Base-by-base conservation (phyloP, 1,140 invertebrate species). In the Drosophila kanapiae region DNA sequence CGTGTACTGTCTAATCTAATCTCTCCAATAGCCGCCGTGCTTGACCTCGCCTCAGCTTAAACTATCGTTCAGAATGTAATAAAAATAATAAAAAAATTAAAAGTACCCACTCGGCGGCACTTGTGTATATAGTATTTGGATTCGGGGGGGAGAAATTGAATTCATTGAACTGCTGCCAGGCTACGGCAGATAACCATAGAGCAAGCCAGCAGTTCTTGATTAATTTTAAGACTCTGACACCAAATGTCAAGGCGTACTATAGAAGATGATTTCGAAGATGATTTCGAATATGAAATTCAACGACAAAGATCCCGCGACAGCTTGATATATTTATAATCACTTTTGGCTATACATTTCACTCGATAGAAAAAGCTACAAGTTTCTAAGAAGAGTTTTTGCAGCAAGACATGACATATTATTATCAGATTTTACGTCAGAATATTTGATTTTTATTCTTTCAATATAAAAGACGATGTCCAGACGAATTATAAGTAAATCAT, bases 41-140 rank as follows among this genome's bases (percentile, higher is more conserved):
- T 78, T 84, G 82, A 84, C 82, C 82, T 86, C 82, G 78, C 48
- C 23, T 40, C 48, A 51, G 56, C 70, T 62, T 48, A 75, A 62
- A 60, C 75, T 81, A 51, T 63, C 43, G 47, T 60, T 71, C 56
- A 67, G 54, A 75, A 68, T 84, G 82, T 84, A 80, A 81, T 85
- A 76, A 81, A 54, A 85, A 82, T 75, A 70, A 85, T 81, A 85
- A 81, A 83, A 37, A 82, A 83, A 74, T 80, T 83, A 67, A 59
- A 79, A 77, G 53, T 75, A 49, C 68, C 63, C 65, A 67, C 61
- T 69, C 45, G 68, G 8, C 6, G 29, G 37, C 27, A 45, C 54
- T 64, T 13, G 10, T 6, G n/a, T 40, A 58, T 33, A 31, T 35
- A 53, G 53, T 33, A 47, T 42, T 29, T 80, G 45, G 18, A 35